A percentile compares a stretch with the other conserved stretches of the same genome.
phyloP scores from a whole-genome alignment of 2,113 vertebrate genomes.

The Onychostoma macrolepis region DNA sequence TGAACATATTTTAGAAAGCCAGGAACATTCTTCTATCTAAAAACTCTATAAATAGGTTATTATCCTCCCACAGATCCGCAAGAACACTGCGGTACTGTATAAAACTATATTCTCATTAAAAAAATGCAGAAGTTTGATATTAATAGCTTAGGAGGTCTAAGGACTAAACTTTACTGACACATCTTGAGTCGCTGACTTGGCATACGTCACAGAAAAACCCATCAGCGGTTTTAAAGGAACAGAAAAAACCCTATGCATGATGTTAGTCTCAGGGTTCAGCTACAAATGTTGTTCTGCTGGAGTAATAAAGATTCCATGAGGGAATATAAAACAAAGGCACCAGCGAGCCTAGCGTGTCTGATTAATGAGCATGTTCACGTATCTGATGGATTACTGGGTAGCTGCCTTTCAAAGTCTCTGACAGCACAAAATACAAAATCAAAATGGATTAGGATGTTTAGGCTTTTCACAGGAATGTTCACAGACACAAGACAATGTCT shows the following conservation, averaged over 20 bases:
- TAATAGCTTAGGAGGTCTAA: neutral
- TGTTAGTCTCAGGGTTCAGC: neutral
- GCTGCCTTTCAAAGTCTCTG: slow-evolving; percentile 18
- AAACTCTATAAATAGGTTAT: slow-evolving; percentile 4
- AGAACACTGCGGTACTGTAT: neutral
- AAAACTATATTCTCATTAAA: neutral
- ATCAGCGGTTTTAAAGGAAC: neutral
- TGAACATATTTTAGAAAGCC: neutral
- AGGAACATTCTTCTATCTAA: neutral
- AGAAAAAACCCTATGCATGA: neutral
- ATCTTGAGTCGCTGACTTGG: neutral
- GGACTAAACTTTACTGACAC: neutral
- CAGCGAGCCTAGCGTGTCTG: slow-evolving; percentile 2
- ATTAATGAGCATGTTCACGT: slow-evolving; percentile 43
- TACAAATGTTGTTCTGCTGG: neutral
- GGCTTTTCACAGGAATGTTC: slow-evolving; percentile 6
- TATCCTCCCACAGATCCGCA: neutral
- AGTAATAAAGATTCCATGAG: slow-evolving; percentile 1
- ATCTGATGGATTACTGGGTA: slow-evolving; percentile 47
- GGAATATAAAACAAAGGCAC: slow-evolving; percentile 4
- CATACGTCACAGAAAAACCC: neutral
- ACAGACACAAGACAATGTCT: neutral
- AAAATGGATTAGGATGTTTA: slow-evolving; percentile 37
- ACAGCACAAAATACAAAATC: slow-evolving; percentile 9
- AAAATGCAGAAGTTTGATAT: neutral